phyloP scores from a whole-genome alignment of 2,888 invertebrate genomes.

The Odiellus spinosus region DNA sequence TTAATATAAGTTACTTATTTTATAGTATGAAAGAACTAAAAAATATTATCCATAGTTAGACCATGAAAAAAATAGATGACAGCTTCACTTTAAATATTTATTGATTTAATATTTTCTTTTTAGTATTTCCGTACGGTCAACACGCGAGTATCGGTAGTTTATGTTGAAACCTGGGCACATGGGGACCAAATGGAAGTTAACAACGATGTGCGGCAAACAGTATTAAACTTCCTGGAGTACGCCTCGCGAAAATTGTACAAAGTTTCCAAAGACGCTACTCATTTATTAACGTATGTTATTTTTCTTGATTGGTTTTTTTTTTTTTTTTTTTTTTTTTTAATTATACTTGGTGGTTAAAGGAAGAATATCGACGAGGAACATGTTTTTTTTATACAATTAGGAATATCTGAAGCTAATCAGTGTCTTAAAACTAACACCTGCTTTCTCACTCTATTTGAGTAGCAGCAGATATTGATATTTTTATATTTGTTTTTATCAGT shows the following conservation, averaged over 20 bases:
- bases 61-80: neutral
- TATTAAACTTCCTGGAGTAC: conserved; percentile 84
- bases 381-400: too few species aligned
- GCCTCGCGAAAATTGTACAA: conserved; percentile 67
- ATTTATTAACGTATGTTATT: conserved; percentile 63
- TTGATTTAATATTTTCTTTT: conserved; percentile 21
- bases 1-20: neutral
- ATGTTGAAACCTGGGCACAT: conserved; percentile 93
- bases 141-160: conserved; percentile 84
- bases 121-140: conserved; percentile 87
- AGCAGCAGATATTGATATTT: too few species aligned
- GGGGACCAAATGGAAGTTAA: conserved; percentile 62
- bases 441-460: too few species aligned
- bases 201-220: conserved; percentile 71
- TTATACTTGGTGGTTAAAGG: too few species aligned
- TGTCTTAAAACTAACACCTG: too few species aligned
- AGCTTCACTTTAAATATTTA: neutral
- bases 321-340: neutral
- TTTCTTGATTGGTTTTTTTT: neutral
- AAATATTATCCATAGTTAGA: neutral
- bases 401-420: too few species aligned
- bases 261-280: conserved; percentile 77
- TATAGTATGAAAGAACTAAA: neutral
- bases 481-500: too few species aligned
- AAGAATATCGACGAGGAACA: too few species aligned